phyloP scores from a whole-genome alignment of 2,888 invertebrate genomes.

The Orthosia cruda region DNA sequence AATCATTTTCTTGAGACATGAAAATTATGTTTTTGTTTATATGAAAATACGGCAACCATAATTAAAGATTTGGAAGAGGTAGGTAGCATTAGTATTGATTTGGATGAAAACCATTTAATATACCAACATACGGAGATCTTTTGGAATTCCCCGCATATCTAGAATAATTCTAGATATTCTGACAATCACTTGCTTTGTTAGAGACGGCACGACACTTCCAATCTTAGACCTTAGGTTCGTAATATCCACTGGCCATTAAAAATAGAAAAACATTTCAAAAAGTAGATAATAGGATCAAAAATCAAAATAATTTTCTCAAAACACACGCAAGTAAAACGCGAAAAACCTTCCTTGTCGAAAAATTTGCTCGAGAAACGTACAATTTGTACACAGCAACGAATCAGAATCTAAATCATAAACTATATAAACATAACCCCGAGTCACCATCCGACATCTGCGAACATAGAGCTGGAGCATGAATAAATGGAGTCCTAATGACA shows the following conservation, averaged over 20 bases:
- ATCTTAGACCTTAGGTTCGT: too few relatives aligned
- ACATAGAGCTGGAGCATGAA: background rate
- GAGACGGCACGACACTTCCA: background rate
- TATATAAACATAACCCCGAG: slow-evolving; percentile 14
- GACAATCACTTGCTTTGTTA: background rate
- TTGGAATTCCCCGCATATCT: too few relatives aligned
- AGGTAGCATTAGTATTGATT: background rate
- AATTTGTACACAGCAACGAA: slow-evolving; percentile 6
- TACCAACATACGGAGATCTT: too few relatives aligned
- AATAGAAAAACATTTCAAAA: background rate
- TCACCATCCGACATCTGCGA: background rate
- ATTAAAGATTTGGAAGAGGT: background rate
- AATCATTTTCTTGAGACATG: slow-evolving; percentile 19
- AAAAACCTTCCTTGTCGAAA: background rate
- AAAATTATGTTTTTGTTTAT: background rate
- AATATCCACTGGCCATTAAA: too few relatives aligned
- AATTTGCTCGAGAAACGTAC: background rate
- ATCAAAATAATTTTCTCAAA: too few relatives aligned
- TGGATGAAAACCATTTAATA: background rate
- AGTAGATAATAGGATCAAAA: background rate
- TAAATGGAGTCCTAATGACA: background rate
- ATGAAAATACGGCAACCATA: too few relatives aligned
- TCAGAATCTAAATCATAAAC: slow-evolving; percentile 18
- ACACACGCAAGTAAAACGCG: slow-evolving; percentile 9
- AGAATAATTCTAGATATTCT: too few relatives aligned